A percentile compares a stretch with the other conserved stretches of the same genome.
Conservation (phyloP, 2,888 invertebrate genomes). For the Cenopis cana region DNA sequence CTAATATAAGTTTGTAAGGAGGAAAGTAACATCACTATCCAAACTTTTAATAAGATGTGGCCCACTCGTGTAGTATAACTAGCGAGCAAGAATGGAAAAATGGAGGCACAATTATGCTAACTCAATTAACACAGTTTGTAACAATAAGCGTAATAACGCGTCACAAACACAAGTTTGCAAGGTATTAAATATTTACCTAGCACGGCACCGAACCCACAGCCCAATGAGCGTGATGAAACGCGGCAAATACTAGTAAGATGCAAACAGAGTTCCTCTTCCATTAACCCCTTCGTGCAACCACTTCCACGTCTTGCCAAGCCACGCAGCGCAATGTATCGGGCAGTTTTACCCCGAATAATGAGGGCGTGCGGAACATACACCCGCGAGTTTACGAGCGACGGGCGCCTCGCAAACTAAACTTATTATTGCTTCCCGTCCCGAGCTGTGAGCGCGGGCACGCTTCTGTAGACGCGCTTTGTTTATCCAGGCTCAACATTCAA, state of each 20-base stretch:
- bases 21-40: conserved; percentile 8
- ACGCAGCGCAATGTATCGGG: not conserved
- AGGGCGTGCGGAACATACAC: not conserved
- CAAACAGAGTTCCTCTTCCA: conserved; percentile 15
- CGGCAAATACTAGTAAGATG: conserved; percentile 27
- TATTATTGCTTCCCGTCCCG: not conserved
- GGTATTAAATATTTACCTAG: not conserved
- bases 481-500: not conserved
- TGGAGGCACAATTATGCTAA: conserved; percentile 3
- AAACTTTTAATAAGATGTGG: conserved; percentile 7
- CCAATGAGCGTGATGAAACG: not conserved
- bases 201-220: not conserved
- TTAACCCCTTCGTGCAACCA: not conserved
- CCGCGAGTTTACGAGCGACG: not conserved
- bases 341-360: not conserved
- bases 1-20: not conserved
- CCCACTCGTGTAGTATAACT: not conserved
- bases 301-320: not conserved
- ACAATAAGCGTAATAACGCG: not conserved
- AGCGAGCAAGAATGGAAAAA: conserved; percentile 1
- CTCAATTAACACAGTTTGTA: not conserved
- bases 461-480: not conserved
- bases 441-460: not conserved
- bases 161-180: not conserved
- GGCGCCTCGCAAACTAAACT: conserved; percentile 12